A percentile compares a stretch with the other conserved stretches of the same genome.
Evolutionary conservation across 2,113 vertebrate species (phyloP).

Genomic region (Mionectes macconnelli): DNA sequence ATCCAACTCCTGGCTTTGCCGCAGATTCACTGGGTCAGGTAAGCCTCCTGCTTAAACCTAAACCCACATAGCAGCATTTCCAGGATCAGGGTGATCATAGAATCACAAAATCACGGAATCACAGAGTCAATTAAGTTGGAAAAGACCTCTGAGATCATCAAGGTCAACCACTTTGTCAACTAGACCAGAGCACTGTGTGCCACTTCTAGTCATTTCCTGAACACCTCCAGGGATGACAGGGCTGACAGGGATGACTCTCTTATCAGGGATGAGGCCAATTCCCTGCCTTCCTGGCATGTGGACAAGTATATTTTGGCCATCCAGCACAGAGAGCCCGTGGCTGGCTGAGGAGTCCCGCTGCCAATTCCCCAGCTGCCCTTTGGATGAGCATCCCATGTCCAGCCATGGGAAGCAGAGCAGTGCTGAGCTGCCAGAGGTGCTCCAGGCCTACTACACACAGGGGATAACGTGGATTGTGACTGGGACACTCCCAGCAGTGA

Average conservation of each 20-base stretch:
- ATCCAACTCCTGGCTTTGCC: not conserved
- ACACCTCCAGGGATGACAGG: not conserved
- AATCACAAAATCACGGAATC: not conserved
- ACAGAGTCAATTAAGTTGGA: accelerated
- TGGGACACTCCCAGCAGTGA: not conserved
- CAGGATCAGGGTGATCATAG: not conserved
- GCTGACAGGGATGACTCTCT: not conserved
- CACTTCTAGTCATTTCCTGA: not conserved
- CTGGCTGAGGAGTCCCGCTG: not conserved
- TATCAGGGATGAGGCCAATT: not conserved
- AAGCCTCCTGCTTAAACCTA: not conserved
- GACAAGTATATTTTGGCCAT: not conserved
- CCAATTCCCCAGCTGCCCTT: not conserved
- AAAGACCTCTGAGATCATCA: not conserved
- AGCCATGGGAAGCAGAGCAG: not conserved
- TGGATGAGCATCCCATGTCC: not conserved
- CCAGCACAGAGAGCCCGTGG: not conserved
- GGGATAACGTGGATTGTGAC: accelerated
- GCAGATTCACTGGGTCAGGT: not conserved
- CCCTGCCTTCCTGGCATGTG: not conserved
- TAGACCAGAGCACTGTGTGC: not conserved
- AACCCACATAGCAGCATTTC: not conserved
- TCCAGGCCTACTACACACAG: not conserved
- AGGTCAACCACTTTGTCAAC: not conserved
- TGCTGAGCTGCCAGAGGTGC: not conserved